Conservation (phyloP, 2,888 invertebrate species). For the Spilosoma lubricipeda region DNA sequence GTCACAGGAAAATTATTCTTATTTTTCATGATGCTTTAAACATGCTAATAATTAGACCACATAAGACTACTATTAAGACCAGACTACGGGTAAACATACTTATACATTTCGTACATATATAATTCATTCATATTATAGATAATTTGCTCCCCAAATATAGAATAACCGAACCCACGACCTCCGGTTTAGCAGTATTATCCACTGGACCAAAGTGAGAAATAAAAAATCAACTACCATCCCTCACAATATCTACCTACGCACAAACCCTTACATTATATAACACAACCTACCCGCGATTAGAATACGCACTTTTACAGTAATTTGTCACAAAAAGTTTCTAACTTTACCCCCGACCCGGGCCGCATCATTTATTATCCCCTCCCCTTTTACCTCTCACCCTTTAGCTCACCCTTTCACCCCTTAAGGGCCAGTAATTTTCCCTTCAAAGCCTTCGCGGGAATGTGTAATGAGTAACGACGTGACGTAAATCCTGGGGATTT, state of each 20-base stretch:
- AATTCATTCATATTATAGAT: too few relatives aligned
- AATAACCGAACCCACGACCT: background rate
- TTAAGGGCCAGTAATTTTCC: conserved; percentile 82
- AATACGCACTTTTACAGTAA: conserved; percentile 79
- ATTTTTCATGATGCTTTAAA: too few relatives aligned
- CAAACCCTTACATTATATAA: conserved; percentile 35
- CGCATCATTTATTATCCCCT: conserved; percentile 78
- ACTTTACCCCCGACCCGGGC: conserved; percentile 69
- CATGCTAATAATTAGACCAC: too few relatives aligned
- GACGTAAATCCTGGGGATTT: conserved; percentile 80
- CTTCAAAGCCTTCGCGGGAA: conserved; percentile 83
- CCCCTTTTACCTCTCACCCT: conserved; percentile 45
- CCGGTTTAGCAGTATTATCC: background rate
- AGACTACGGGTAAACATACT: too few relatives aligned
- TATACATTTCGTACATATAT: too few relatives aligned
- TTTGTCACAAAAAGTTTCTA: conserved; percentile 85
- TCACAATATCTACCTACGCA: conserved; percentile 32
- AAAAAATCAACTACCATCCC: background rate
- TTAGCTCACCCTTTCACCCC: conserved; percentile 52
- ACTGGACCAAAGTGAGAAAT: background rate
- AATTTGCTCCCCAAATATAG: too few relatives aligned
- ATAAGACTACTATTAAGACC: too few relatives aligned
- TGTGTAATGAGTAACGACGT: conserved; percentile 82
- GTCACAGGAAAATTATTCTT: too few relatives aligned
- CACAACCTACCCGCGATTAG: conserved; percentile 54